phyloP scores from a whole-genome alignment of 2,113 vertebrate species.

The Bagarius yarrelli region DNA sequence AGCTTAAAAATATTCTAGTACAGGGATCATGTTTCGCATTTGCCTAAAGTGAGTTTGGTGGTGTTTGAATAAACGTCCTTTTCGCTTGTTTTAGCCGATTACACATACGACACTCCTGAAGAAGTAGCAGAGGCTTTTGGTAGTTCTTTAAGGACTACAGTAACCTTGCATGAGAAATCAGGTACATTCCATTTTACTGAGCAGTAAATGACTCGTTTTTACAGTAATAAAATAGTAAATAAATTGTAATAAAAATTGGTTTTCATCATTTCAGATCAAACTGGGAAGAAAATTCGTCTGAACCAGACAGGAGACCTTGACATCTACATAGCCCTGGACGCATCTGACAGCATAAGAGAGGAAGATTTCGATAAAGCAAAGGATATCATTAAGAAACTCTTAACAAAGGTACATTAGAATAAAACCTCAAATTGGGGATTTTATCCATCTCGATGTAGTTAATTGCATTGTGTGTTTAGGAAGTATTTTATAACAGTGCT shows the following conservation, averaged over 20 bases:
- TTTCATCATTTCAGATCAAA: constrained; percentile 52
- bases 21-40: not conserved
- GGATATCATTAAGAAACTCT: constrained; percentile 44
- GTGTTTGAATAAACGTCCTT: not conserved
- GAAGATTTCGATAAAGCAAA: constrained; percentile 21
- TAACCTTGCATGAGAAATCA: constrained; percentile 47
- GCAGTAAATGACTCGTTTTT: not conserved
- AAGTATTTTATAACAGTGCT: not conserved
- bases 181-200: constrained; percentile 43
- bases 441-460: not conserved
- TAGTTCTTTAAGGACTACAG: constrained; percentile 55
- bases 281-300: constrained; percentile 57
- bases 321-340: constrained; percentile 73
- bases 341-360: constrained; percentile 66
- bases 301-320: constrained; percentile 62
- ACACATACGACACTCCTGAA: constrained; percentile 67
- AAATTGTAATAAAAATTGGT: not conserved
- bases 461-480: too few relatives aligned
- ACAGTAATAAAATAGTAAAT: not conserved
- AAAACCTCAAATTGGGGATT: not conserved
- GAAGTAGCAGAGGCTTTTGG: constrained; percentile 69
- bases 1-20: not conserved
- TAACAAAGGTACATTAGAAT: constrained; percentile 62
- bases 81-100: constrained; percentile 57
- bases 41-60: not conserved